Evolutionary conservation across 1,140 invertebrate genomes (phyloP).

Genomic region (Sogatella furcifera): DNA sequence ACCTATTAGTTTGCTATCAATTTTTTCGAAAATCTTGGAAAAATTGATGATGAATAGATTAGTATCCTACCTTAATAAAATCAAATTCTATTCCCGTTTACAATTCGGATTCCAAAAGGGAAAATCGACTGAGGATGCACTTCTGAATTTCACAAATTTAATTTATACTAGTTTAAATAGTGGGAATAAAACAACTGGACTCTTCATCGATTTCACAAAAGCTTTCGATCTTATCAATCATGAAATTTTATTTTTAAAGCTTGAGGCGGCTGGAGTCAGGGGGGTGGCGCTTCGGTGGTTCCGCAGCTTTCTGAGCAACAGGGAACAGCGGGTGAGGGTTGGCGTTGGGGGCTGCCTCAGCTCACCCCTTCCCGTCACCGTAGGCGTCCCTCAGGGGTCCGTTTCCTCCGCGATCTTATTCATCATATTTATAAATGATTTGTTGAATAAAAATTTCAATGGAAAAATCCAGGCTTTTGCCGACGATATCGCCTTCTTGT

Average conservation of each 20-base stretch:
- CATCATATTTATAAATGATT: conserved; percentile 8
- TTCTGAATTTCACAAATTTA: conserved; percentile 1
- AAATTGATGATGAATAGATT: conserved; percentile 7
- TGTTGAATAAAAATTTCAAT: background rate
- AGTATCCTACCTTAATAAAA: conserved; percentile 3
- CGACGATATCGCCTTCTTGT: conserved; percentile 6
- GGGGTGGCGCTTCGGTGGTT: background rate
- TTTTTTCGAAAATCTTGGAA: conserved; percentile 12
- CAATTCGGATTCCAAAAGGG: conserved; percentile 9
- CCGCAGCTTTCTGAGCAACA: background rate
- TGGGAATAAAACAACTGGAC: conserved; percentile 2
- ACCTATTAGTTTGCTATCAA: conserved; percentile 3
- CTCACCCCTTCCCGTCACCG: background rate
- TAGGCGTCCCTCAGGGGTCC: background rate
- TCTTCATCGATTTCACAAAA: conserved; percentile 6
- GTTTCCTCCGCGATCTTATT: conserved; percentile 6
- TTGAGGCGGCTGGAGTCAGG: conserved; percentile 8
- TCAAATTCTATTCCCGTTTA: background rate
- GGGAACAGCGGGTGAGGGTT: background rate
- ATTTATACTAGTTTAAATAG: conserved; percentile 1
- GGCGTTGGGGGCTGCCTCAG: background rate
- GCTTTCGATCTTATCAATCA: conserved; percentile 3
- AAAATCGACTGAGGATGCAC: conserved; percentile 3
- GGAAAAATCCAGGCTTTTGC: conserved; percentile 4
- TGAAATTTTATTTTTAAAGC: background rate